Conservation (phyloP, 2,113 vertebrate genomes). For the Malurus melanocephalus region DNA sequence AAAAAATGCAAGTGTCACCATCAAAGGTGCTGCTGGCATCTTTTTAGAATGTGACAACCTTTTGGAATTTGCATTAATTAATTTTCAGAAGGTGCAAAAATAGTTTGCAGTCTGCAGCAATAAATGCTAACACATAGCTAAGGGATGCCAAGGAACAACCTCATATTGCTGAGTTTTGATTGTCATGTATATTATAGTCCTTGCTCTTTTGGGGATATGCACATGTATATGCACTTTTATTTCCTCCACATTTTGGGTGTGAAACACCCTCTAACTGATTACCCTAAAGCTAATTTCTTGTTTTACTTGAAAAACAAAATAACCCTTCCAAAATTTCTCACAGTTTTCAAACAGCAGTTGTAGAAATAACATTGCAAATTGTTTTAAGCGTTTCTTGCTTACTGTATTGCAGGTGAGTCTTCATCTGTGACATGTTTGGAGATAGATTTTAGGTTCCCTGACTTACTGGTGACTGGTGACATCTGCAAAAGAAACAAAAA, state of each 20-base stretch:
- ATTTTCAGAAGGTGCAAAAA: not conserved
- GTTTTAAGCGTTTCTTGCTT: constrained; percentile 57
- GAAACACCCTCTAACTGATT: not conserved
- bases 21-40: not conserved
- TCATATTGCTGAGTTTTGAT: not conserved
- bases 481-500: constrained; percentile 70
- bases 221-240: not conserved
- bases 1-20: not conserved
- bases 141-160: not conserved
- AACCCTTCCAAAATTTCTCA: not conserved
- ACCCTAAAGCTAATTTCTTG: not conserved
- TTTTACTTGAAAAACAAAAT: not conserved
- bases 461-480: constrained; percentile 74
- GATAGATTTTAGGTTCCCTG: constrained; percentile 75
- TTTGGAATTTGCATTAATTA: not conserved
- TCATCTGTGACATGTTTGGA: constrained; percentile 76
- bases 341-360: not conserved
- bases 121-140: not conserved
- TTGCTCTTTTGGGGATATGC: not conserved
- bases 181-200: not conserved
- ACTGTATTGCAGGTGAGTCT: constrained; percentile 72
- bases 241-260: not conserved
- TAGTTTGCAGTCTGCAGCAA: not conserved
- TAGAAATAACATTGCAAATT: not conserved
- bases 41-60: not conserved